Conservation (phyloP, 2,113 vertebrate genomes). For the Chamaea fasciata region DNA sequence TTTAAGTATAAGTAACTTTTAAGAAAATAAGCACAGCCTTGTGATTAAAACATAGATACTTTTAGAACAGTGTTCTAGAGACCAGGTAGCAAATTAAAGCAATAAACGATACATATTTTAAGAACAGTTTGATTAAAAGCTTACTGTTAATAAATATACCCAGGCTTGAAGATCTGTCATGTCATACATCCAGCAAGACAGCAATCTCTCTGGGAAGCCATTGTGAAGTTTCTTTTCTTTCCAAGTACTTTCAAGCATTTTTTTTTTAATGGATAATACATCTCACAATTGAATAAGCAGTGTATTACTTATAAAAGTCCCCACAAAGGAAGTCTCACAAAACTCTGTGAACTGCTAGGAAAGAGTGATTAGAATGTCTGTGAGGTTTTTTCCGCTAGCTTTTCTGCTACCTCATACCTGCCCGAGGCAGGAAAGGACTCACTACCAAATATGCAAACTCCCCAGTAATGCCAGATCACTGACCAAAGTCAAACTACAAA, state of each 20-base stretch:
- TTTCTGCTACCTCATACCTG: neutral
- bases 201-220: neutral
- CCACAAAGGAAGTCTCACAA: neutral
- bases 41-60: neutral
- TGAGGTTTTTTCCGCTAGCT: neutral
- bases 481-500: neutral
- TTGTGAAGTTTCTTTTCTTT: neutral
- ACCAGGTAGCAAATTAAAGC: neutral
- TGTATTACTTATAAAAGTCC: neutral
- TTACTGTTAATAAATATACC: neutral
- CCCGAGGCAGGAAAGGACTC: neutral
- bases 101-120: neutral
- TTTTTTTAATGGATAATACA: neutral
- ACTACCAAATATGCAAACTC: neutral
- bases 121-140: neutral
- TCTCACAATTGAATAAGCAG: neutral
- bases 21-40: neutral
- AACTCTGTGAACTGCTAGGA: neutral
- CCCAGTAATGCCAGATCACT: neutral
- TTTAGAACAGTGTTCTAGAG: neutral
- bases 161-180: neutral
- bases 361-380: neutral
- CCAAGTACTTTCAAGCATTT: neutral
- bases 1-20: neutral
- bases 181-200: neutral